Conservation (phyloP, 1,140 invertebrate genomes). For the Papilio polytes region DNA sequence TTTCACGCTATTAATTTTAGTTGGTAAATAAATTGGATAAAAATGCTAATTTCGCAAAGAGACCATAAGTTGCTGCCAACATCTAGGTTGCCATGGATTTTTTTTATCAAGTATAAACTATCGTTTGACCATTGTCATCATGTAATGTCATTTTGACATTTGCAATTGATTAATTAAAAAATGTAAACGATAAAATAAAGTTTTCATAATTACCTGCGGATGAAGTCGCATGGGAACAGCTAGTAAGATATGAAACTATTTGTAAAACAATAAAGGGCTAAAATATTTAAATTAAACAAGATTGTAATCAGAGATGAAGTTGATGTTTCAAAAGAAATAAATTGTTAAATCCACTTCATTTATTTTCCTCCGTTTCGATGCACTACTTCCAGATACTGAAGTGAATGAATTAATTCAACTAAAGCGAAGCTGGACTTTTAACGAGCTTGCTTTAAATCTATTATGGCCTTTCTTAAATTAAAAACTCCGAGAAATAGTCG, state of each 20-base stretch:
- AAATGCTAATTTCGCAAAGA: too few relatives aligned
- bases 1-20: too few relatives aligned
- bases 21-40: too few relatives aligned
- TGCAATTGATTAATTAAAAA: too few relatives aligned
- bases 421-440: constrained; percentile 20
- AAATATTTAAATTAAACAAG: neutral
- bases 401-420: constrained; percentile 20
- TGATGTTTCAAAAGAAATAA: neutral
- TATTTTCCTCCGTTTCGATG: constrained; percentile 15
- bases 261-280: neutral
- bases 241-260: neutral
- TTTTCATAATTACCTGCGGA: too few relatives aligned
- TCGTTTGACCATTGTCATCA: too few relatives aligned
- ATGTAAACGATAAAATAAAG: too few relatives aligned
- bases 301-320: neutral
- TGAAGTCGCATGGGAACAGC: too few relatives aligned
- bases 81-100: too few relatives aligned
- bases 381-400: constrained; percentile 5
- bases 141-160: too few relatives aligned
- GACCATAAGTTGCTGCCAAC: too few relatives aligned
- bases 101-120: too few relatives aligned
- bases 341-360: constrained; percentile 9
- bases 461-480: constrained; percentile 12
- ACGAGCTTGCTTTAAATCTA: constrained; percentile 24
- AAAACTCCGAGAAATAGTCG: constrained; percentile 17